Conservation (phyloP, 2,113 vertebrate genomes). For the Passerina amoena region DNA sequence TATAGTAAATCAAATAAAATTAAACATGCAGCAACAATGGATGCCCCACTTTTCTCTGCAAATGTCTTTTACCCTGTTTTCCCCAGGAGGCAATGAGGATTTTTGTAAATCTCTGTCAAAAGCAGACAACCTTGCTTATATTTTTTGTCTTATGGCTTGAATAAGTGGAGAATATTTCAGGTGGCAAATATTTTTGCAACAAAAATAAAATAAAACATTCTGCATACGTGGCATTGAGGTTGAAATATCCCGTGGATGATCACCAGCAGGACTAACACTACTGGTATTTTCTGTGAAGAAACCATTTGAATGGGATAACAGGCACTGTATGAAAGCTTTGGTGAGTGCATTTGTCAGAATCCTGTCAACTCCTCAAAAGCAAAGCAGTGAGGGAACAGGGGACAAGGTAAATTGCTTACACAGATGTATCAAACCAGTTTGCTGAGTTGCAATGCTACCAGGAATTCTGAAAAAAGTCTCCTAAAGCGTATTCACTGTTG, state of each 20-base stretch:
- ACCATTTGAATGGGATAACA: not conserved
- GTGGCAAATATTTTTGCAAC: not conserved
- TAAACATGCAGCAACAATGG: conserved; percentile 33
- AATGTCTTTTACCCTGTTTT: not conserved
- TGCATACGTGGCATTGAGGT: not conserved
- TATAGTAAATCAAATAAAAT: conserved; percentile 55
- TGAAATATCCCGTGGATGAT: not conserved
- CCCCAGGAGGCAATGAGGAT: not conserved
- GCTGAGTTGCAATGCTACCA: not conserved
- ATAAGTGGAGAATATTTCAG: not conserved
- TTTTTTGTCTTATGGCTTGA: not conserved
- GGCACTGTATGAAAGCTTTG: not conserved
- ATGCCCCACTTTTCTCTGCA: conserved; percentile 37
- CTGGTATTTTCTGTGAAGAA: not conserved
- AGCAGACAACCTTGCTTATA: not conserved
- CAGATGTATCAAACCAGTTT: not conserved
- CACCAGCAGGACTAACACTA: not conserved
- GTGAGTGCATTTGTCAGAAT: not conserved
- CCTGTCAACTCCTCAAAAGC: not conserved
- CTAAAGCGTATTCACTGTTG: not conserved
- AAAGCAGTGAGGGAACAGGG: not conserved
- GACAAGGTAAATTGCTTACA: not conserved
- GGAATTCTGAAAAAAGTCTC: not conserved
- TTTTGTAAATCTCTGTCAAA: not conserved
- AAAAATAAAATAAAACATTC: not conserved